Percentiles rank a stretch among this genome's conserved stretches.
Evolutionary conservation across 2,113 vertebrate genomes (phyloP).

Genomic region (Sylvia atricapilla): DNA sequence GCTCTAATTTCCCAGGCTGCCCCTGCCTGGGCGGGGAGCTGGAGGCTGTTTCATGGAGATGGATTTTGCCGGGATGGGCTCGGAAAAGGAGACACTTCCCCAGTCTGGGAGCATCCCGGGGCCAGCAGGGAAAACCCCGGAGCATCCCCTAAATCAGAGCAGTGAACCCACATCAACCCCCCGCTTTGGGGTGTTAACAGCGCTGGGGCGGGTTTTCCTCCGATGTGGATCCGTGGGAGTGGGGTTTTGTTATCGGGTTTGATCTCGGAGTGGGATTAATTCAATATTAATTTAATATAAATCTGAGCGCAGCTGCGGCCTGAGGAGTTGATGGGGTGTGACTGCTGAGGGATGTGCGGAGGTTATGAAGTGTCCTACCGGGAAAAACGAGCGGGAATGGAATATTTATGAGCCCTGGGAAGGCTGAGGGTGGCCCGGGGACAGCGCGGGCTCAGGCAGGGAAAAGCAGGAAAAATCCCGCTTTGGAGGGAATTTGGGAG

Average conservation of each 20-base stretch:
- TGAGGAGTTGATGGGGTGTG: not conserved
- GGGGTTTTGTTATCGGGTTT: not conserved
- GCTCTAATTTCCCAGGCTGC: conserved; percentile 50
- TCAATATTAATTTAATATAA: not conserved
- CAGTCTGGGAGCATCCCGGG: rapidly evolving
- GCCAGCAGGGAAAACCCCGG: not conserved
- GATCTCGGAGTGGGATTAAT: not conserved
- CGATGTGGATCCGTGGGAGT: not conserved
- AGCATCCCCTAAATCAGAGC: not conserved
- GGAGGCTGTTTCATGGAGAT: not conserved
- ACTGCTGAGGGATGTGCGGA: not conserved
- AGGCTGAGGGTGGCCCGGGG: not conserved
- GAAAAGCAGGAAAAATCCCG: not conserved
- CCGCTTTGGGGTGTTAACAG: not conserved
- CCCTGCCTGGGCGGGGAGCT: not conserved
- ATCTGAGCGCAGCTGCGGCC: not conserved
- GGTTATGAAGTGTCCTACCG: not conserved
- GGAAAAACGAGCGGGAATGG: not conserved
- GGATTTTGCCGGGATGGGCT: conserved; percentile 25
- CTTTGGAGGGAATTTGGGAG: not conserved
- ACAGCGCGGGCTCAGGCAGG: rapidly evolving
- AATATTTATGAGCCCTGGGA: not conserved
- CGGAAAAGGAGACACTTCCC: not conserved
- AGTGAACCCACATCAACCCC: not conserved
- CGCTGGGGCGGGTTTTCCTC: not conserved